Evolutionary conservation across 1,140 invertebrate species (phyloP).

Genomic region (Calliopsis andreniformis): DNA sequence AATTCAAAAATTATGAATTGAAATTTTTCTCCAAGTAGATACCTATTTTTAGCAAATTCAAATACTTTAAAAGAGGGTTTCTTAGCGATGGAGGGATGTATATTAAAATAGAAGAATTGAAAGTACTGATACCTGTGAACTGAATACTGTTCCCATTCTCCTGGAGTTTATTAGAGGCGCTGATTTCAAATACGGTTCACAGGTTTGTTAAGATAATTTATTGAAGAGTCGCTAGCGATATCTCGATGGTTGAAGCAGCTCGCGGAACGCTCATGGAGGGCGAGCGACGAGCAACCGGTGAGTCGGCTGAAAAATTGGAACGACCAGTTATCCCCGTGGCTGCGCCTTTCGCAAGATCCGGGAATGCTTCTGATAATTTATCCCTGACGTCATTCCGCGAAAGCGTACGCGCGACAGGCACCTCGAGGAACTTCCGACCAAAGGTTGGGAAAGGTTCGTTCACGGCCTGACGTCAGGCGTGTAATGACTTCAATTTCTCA

Average conservation of each 20-base stretch:
- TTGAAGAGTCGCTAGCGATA: too few relatives aligned
- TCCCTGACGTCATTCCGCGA: constrained; percentile 33
- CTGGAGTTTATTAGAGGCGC: too few relatives aligned
- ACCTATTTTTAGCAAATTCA: too few relatives aligned
- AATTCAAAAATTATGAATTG: too few relatives aligned
- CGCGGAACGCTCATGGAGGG: background rate
- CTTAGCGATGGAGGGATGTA: too few relatives aligned
- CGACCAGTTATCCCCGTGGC: background rate
- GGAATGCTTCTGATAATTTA: constrained; percentile 29
- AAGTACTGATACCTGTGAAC: too few relatives aligned
- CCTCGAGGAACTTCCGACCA: constrained; percentile 30
- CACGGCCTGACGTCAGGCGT: constrained; percentile 3
- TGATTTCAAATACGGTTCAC: too few relatives aligned
- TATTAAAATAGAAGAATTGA: too few relatives aligned
- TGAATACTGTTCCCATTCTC: too few relatives aligned
- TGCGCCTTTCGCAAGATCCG: constrained; percentile 41
- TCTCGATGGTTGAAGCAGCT: background rate
- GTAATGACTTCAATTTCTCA: constrained; percentile 13
- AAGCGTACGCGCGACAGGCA: background rate
- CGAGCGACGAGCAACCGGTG: background rate
- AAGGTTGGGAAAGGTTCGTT: constrained; percentile 49
- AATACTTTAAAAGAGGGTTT: too few relatives aligned
- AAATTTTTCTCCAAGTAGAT: too few relatives aligned
- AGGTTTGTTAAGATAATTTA: too few relatives aligned
- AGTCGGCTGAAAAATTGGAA: constrained; percentile 12